Base-by-base conservation (phyloP, 2,113 vertebrate species). In the Craseonycteris thonglongyai region DNA sequence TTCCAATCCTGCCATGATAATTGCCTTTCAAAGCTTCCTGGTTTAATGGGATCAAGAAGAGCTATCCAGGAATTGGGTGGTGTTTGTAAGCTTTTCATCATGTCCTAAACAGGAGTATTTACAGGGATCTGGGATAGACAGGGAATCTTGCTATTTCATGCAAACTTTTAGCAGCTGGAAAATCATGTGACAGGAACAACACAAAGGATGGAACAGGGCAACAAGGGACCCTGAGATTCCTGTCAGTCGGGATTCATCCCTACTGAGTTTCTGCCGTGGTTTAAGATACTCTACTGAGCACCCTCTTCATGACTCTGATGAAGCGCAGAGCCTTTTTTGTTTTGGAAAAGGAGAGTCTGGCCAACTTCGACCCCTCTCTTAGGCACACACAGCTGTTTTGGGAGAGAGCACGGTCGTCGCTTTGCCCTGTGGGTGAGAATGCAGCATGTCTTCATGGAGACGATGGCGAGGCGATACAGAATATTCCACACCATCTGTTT, bases 401-500 rank as follows among this genome's bases (percentile, higher is more conserved):
- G 96, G 86, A 92, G 95, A 97, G 95, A 97, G 97, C 97, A 89
- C 61, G 97, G 51, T 96, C 93, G 97, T 97, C 98, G 97, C 95
- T 98, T 89, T 98, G 98, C 98, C 95, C 83, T 96, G 56, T 61
- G 96, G 95, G 91, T 87, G 56, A 95, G 96, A 98, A 98, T 97
- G 96, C 72, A 54, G 97, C 68, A 87, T 87, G 94, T 93, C 51
- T 51, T 38, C 94, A 78, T 0, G 92, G 97, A 98, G 97, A 98
- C 98, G 98, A 97, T 85, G 38, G 72, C 69, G n/a, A 97, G 95
- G 92, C 97, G 98, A 97, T 98, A 98, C 88, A 98, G 98, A 98
- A 98, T 98, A 98, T 83, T 95, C 97, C 97, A 87, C 84, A 97
- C 97, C 97, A 98, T 97, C 99, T 99, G 98, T 98, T 98, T 98